These are phyloP conservation scores for Heterodera schachtii DNA, from an alignment of 1,140 invertebrate genomes.

Conservation along the genomic window DNA sequence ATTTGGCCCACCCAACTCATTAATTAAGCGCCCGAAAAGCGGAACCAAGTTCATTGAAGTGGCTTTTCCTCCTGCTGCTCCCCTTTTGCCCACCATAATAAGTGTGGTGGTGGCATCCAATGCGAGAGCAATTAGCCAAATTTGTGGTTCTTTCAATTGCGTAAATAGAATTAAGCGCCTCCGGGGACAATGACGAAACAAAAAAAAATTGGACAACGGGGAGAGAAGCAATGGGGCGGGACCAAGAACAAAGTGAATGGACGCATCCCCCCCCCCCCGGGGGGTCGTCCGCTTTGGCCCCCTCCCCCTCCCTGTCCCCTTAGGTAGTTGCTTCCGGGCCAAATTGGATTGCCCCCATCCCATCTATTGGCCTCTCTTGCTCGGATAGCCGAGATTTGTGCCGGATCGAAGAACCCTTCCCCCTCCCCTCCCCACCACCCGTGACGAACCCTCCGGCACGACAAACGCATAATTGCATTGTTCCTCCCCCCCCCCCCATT, in stretches of 20 bases:
- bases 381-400: no score
- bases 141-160: constrained; percentile 1
- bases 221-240: background rate
- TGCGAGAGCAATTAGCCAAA: constrained; percentile 4
- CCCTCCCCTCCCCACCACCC: no score
- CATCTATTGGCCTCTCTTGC: background rate
- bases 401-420: background rate
- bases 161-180: constrained; percentile 6
- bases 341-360: background rate
- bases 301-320: background rate
- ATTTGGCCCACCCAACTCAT: no score
- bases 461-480: background rate
- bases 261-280: background rate
- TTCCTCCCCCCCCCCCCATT: background rate
- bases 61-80: no score
- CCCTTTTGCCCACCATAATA: no score
- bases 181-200: background rate
- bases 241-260: background rate
- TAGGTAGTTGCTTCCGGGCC: background rate
- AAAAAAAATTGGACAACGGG: background rate
- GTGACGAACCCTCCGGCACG: no score
- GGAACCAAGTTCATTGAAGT: no score
- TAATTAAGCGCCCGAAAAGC: no score
- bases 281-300: background rate
- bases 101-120: no score